phyloP scores from a whole-genome alignment of 1,140 invertebrate genomes.

The Melanaphis sacchari region DNA sequence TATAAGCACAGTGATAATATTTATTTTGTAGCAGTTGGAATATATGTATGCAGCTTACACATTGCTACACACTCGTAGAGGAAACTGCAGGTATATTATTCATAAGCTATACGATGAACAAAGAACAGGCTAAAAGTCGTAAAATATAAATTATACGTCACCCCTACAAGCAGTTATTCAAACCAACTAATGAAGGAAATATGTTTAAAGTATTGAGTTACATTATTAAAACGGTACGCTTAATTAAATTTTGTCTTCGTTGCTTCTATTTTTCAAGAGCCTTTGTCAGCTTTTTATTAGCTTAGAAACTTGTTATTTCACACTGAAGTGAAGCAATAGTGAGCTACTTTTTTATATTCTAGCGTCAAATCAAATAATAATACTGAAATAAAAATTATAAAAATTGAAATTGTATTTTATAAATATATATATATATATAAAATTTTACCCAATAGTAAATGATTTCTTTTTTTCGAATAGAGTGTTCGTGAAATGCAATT shows the following conservation, averaged over 20 bases:
- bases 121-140: not conserved
- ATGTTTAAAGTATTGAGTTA: not conserved
- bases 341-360: not conserved
- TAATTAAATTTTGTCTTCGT: constrained; percentile 1
- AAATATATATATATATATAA: not conserved
- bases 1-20: not conserved
- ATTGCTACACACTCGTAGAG: not conserved
- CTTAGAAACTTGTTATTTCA: not conserved
- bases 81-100: not conserved
- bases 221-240: not conserved
- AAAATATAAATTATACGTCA: not conserved
- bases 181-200: constrained; percentile 5
- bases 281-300: constrained; percentile 4
- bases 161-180: not conserved
- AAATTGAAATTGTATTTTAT: not conserved
- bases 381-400: not conserved
- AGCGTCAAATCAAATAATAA: not conserved
- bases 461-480: not conserved
- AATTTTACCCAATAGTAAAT: not conserved
- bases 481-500: not conserved
- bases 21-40: not conserved
- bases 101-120: not conserved
- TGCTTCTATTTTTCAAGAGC: not conserved
- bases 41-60: not conserved
- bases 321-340: not conserved